phyloP scores from a whole-genome alignment of 2,113 vertebrate species.

The Mobula hypostoma region DNA sequence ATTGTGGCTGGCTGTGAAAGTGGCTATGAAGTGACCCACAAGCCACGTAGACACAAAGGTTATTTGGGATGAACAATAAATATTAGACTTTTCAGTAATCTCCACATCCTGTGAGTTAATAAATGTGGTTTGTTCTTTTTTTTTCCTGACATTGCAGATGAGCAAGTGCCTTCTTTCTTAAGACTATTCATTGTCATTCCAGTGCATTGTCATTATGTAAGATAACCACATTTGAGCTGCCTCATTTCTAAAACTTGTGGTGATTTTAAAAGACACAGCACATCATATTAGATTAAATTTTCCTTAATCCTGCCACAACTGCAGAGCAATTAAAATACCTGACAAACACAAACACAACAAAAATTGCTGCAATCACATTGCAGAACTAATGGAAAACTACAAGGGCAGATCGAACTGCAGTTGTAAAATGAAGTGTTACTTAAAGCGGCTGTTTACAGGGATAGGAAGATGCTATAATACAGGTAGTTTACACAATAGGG shows the following conservation, averaged over 20 bases:
- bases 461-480: neutral
- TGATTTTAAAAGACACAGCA: neutral
- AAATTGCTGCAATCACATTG: conserved; percentile 5
- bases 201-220: neutral
- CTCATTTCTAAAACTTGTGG: neutral
- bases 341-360: conserved; percentile 9
- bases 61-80: too few species aligned
- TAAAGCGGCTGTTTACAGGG: neutral
- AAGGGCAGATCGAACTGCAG: neutral
- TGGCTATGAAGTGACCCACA: too few species aligned
- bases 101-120: too few species aligned
- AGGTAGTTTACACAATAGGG: too few species aligned
- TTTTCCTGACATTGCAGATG: neutral
- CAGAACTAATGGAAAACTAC: conserved; percentile 20
- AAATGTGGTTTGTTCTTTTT: neutral
- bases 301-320: neutral
- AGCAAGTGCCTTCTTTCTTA: neutral
- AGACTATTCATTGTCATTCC: neutral
- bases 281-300: neutral
- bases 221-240: neutral
- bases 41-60: too few species aligned
- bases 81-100: too few species aligned
- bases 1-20: too few species aligned
- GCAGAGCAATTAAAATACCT: neutral
- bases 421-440: neutral